These are phyloP conservation scores for Montipora foliosa DNA, from an alignment of 64 coral and sea anemone genomes.

Conservation along the genomic window DNA sequence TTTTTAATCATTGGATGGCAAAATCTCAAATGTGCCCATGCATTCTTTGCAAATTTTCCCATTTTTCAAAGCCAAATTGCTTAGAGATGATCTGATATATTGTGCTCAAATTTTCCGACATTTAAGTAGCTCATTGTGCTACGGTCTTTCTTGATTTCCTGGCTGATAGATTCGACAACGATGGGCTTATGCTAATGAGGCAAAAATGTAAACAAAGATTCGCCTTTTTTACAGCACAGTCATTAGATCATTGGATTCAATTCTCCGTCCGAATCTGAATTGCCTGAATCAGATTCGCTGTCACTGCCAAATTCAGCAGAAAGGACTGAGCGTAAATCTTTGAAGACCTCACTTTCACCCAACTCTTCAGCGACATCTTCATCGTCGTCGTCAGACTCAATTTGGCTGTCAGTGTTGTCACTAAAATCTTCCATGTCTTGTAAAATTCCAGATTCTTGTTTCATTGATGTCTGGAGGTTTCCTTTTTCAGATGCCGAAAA, in stretches of 20 bases:
- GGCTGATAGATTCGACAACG: too few relatives aligned
- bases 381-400: slow-evolving; percentile 1
- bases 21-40: too few relatives aligned
- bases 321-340: slow-evolving; percentile 47
- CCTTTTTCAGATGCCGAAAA: neutral
- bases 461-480: neutral
- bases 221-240: slow-evolving; percentile 5
- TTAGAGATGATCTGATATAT: too few relatives aligned
- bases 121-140: too few relatives aligned
- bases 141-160: neutral
- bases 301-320: slow-evolving; percentile 60
- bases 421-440: neutral
- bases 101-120: too few relatives aligned
- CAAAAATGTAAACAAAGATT: too few relatives aligned
- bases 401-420: neutral
- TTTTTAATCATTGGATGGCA: too few relatives aligned
- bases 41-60: too few relatives aligned
- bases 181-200: too few relatives aligned
- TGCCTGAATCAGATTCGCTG: slow-evolving; percentile 19
- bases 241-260: neutral
- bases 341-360: slow-evolving; percentile 17
- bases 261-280: neutral
- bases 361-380: neutral
- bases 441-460: neutral
- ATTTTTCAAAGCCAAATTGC: too few relatives aligned